Percentiles rank a stretch among this genome's conserved stretches.
Evolutionary conservation across 2,113 vertebrate species (phyloP).

Genomic region (Verasper variegatus): DNA sequence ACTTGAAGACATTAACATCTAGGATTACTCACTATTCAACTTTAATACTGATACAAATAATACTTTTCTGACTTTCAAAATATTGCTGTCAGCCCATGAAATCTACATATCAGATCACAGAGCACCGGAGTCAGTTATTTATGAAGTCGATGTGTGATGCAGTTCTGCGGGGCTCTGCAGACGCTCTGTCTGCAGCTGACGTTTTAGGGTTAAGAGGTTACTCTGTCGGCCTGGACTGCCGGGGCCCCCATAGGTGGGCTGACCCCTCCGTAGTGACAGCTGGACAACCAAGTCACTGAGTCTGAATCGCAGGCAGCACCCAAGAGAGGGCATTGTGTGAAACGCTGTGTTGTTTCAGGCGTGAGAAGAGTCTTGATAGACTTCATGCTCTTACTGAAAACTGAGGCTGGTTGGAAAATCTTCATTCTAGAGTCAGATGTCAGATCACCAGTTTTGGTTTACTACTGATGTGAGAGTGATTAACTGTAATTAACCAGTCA

Average conservation of each 20-base stretch:
- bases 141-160: too few relatives aligned
- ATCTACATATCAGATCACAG: neutral
- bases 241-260: conserved; percentile 15
- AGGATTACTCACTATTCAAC: too few relatives aligned
- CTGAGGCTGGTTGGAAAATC: neutral
- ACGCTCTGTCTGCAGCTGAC: conserved; percentile 42
- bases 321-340: neutral
- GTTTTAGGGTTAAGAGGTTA: conserved; percentile 38
- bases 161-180: neutral
- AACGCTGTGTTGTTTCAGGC: conserved; percentile 37
- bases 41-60: too few relatives aligned
- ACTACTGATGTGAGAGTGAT: neutral
- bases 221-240: neutral
- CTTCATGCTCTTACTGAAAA: neutral
- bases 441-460: neutral
- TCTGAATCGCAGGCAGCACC: conserved; percentile 3
- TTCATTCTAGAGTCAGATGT: neutral
- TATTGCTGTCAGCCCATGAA: neutral
- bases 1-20: too few relatives aligned
- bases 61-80: neutral
- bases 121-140: neutral
- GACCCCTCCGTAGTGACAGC: conserved; percentile 53
- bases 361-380: neutral
- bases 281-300: conserved; percentile 32
- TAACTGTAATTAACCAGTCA: neutral